Conservation (phyloP, 2,113 vertebrate genomes). For the Anolis carolinensis region DNA sequence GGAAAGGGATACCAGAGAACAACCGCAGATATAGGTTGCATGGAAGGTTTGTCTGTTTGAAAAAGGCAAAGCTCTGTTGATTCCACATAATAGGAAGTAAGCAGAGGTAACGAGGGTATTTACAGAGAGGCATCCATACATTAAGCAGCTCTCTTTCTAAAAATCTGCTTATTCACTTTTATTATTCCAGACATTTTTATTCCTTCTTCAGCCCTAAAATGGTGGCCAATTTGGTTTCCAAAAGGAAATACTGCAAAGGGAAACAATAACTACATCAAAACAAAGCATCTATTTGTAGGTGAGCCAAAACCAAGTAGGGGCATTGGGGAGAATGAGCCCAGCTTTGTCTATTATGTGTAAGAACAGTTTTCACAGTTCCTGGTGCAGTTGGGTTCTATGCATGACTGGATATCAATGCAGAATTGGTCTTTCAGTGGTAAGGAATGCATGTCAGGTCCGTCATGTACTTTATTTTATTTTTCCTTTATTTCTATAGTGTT, state of each 20-base stretch:
- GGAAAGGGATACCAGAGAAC: slow-evolving; percentile 13
- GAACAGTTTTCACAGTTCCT: neutral
- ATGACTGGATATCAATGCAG: neutral
- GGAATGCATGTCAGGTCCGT: no score
- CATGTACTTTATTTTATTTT: no score
- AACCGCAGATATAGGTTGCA: neutral
- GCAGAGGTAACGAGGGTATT: neutral
- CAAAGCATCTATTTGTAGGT: neutral
- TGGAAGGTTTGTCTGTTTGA: neutral
- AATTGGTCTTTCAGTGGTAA: no score
- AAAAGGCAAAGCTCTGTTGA: neutral
- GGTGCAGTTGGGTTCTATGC: neutral
- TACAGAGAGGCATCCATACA: no score
- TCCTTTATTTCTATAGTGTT: no score
- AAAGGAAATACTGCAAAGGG: no score
- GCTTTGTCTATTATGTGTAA: neutral
- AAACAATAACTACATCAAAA: no score
- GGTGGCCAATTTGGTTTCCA: no score
- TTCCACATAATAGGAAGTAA: neutral
- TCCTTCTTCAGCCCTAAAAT: neutral
- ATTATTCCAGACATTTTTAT: neutral
- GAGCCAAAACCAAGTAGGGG: neutral
- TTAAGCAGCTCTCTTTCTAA: no score
- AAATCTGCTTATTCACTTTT: no score
- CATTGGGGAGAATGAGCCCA: neutral